Conservation (phyloP, 2,797 vertebrate species). For the Momotus momota region DNA sequence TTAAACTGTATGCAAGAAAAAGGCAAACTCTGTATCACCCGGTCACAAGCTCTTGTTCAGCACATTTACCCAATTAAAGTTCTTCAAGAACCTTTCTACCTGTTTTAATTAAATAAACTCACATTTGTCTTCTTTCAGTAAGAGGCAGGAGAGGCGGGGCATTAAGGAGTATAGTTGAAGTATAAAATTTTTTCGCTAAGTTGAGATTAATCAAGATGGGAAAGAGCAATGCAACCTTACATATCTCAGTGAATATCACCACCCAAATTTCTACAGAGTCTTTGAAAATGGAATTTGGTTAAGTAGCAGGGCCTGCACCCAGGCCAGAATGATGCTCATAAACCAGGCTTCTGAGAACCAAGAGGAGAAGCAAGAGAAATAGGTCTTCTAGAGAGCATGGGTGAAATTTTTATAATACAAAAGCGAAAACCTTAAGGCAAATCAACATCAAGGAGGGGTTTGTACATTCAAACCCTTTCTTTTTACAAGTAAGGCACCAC, state of each 20-base stretch:
- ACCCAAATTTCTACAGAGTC: neutral
- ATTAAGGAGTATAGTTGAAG: neutral
- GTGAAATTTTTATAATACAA: neutral
- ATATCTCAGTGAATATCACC: neutral
- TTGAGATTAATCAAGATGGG: neutral
- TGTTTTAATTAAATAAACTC: neutral
- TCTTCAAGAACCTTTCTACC: neutral
- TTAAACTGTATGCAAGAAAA: neutral
- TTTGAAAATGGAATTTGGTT: neutral
- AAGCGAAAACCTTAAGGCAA: neutral
- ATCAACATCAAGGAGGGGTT: neutral
- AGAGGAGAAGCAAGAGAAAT: neutral
- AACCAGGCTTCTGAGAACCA: neutral
- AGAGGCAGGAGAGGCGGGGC: accelerated
- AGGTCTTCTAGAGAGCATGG: neutral
- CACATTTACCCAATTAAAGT: neutral
- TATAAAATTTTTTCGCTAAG: neutral
- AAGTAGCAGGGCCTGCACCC: accelerated
- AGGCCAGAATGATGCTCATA: neutral
- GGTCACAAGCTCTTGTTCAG: neutral
- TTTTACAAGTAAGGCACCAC: neutral
- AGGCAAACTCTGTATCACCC: neutral
- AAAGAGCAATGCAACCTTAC: neutral
- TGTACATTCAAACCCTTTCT: neutral
- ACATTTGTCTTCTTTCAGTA: neutral